These are phyloP conservation scores for Prenolepis imparis DNA, from an alignment of 2,888 invertebrate species.

Conservation along the genomic window DNA sequence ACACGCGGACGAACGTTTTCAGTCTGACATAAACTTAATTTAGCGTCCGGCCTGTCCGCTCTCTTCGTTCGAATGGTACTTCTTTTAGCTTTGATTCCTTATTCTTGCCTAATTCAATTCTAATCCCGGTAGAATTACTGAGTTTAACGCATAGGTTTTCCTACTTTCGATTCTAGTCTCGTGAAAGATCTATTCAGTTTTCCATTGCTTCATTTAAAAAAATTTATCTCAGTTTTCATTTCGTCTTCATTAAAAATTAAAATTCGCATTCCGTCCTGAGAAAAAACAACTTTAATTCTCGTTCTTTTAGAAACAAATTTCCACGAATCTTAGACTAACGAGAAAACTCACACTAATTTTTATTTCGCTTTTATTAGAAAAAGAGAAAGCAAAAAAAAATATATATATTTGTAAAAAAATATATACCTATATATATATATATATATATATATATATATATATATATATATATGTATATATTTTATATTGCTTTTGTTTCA, in stretches of 20 bases:
- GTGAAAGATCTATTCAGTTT: slow-evolving; percentile 37
- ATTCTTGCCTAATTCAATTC: slow-evolving; percentile 65
- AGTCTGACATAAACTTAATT: slow-evolving; percentile 69
- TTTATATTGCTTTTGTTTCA: not conserved
- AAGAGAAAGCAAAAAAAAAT: not conserved
- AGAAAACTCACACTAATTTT: not conserved
- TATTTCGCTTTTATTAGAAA: slow-evolving; percentile 11
- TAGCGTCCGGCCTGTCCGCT: slow-evolving; percentile 46
- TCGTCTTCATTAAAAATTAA: slow-evolving; percentile 7
- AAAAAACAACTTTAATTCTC: not conserved
- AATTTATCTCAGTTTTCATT: not conserved
- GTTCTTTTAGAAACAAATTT: slow-evolving; percentile 2
- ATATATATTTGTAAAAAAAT: too few species aligned
- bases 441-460: too few species aligned
- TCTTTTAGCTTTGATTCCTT: slow-evolving; percentile 45
- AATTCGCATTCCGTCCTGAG: not conserved
- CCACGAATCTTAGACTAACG: not conserved
- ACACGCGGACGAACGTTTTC: slow-evolving; percentile 59
- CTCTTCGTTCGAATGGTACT: slow-evolving; percentile 18
- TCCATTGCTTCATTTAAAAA: not conserved
- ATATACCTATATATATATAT: too few species aligned
- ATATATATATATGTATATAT: too few species aligned
- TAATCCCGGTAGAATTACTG: slow-evolving; percentile 32
- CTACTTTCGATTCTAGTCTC: not conserved
- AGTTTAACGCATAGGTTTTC: slow-evolving; percentile 31